Evolutionary conservation across 1,140 invertebrate genomes (phyloP).

Genomic region (Tribolium castaneum): DNA sequence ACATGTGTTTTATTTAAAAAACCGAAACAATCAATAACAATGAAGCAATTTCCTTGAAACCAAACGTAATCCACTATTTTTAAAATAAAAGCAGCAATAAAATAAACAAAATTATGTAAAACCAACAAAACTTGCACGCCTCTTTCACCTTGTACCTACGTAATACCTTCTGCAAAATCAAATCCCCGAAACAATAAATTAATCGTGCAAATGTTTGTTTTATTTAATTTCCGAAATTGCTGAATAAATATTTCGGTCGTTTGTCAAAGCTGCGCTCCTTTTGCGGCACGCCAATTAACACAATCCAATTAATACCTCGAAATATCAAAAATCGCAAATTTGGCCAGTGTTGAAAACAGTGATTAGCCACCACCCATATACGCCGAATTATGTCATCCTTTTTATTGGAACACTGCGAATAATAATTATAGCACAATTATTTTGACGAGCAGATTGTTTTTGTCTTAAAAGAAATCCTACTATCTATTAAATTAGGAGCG

Average conservation of each 20-base stretch:
- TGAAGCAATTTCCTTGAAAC: background rate
- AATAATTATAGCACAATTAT: constrained; percentile 4
- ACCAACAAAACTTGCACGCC: background rate
- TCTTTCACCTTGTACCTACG: background rate
- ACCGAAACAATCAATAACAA: background rate
- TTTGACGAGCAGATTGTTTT: constrained; percentile 15
- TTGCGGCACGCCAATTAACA: background rate
- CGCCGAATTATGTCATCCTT: background rate
- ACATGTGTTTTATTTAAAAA: constrained; percentile 43
- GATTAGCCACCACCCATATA: background rate
- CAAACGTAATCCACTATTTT: background rate
- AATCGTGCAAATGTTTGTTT: background rate
- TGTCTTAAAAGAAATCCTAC: background rate
- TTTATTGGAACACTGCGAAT: constrained; percentile 19
- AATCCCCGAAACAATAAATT: background rate
- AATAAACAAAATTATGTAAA: background rate
- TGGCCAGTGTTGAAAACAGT: background rate
- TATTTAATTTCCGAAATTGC: background rate
- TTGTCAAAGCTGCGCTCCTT: constrained; percentile 1
- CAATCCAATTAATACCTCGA: background rate
- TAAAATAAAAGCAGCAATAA: background rate
- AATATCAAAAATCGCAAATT: background rate
- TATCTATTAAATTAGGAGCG: constrained; percentile 28
- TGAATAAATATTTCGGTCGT: too few relatives aligned
- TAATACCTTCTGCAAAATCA: background rate